Percentiles rank a stretch among this genome's conserved stretches.
phyloP scores from a whole-genome alignment of 1,140 invertebrate genomes.

The Drosophila athabasca region DNA sequence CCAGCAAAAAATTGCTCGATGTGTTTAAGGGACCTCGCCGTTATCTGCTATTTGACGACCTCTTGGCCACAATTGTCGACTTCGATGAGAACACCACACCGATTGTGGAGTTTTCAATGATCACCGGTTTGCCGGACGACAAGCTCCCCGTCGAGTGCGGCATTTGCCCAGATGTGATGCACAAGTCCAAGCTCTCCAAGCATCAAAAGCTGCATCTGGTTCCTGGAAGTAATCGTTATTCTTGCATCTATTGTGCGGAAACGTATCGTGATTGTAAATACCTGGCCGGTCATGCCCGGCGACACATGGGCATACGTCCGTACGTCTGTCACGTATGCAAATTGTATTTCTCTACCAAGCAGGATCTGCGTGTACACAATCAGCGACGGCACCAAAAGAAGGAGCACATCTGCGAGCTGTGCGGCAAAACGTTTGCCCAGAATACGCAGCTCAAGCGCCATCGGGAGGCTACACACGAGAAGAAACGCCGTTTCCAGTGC shows the following conservation, averaged over 20 bases:
- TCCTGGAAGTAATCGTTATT: slow-evolving; percentile 71
- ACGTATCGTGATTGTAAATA: slow-evolving; percentile 78
- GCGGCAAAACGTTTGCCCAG: slow-evolving; percentile 76
- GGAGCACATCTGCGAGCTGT: slow-evolving; percentile 79
- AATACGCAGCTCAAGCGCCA: slow-evolving; percentile 75
- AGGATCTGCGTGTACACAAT: slow-evolving; percentile 75
- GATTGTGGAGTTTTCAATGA: slow-evolving; percentile 77
- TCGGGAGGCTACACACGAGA: slow-evolving; percentile 77
- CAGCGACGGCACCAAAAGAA: slow-evolving; percentile 74
- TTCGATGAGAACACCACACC: slow-evolving; percentile 72
- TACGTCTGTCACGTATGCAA: slow-evolving; percentile 77
- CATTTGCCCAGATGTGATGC: slow-evolving; percentile 79
- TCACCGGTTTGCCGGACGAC: slow-evolving; percentile 50
- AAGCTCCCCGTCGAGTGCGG: slow-evolving; percentile 76
- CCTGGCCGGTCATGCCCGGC: slow-evolving; percentile 72
- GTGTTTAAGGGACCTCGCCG: slow-evolving; percentile 64
- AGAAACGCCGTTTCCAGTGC: slow-evolving; percentile 74
- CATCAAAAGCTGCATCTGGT: slow-evolving; percentile 75
- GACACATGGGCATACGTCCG: slow-evolving; percentile 78
- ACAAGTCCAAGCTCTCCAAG: slow-evolving; percentile 58
- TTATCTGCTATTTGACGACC: slow-evolving; percentile 75
- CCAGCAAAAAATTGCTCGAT: slow-evolving; percentile 67
- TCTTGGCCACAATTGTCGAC: slow-evolving; percentile 76
- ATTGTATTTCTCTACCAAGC: slow-evolving; percentile 76
- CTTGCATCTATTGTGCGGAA: slow-evolving; percentile 73